These are phyloP conservation scores for Schlechtendalia chinensis DNA, from an alignment of 1,140 invertebrate genomes.

Conservation along the genomic window DNA sequence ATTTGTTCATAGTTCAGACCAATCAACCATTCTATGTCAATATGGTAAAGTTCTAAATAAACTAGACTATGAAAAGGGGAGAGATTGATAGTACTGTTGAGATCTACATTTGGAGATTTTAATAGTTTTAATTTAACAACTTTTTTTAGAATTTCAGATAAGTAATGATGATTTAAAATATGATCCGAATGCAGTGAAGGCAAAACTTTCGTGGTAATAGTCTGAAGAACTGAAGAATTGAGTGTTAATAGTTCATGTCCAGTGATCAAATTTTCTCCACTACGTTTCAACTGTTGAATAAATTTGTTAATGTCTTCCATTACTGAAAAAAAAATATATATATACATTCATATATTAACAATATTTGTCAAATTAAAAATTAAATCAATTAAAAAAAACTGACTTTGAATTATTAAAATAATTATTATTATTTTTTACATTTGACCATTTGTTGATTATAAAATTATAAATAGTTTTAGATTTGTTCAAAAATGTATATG, in stretches of 20 bases:
- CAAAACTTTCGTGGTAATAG: constrained; percentile 27
- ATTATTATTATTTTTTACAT: too few relatives aligned
- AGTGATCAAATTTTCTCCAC: constrained; percentile 27
- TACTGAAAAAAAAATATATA: constrained; percentile 34
- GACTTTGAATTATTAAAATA: neutral
- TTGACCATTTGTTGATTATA: too few relatives aligned
- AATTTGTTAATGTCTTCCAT: constrained; percentile 40
- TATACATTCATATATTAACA: neutral
- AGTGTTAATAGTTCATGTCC: constrained; percentile 23
- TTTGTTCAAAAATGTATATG: too few relatives aligned
- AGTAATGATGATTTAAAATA: constrained; percentile 46
- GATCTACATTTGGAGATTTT: neutral
- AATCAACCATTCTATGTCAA: constrained; percentile 38
- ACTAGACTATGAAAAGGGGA: constrained; percentile 31
- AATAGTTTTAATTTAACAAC: constrained; percentile 6
- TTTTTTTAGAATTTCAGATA: constrained; percentile 42
- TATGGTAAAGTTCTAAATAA: constrained; percentile 35
- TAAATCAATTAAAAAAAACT: neutral
- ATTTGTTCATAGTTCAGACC: constrained; percentile 28
- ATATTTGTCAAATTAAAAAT: neutral
- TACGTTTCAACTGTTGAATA: neutral
- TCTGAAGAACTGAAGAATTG: neutral
- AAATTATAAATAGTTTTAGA: too few relatives aligned
- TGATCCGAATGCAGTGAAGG: constrained; percentile 16
- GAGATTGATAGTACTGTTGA: constrained; percentile 1